Evolutionary conservation across 2,113 vertebrate species (phyloP).

Genomic region (Ptychochromis oligacanthus): DNA sequence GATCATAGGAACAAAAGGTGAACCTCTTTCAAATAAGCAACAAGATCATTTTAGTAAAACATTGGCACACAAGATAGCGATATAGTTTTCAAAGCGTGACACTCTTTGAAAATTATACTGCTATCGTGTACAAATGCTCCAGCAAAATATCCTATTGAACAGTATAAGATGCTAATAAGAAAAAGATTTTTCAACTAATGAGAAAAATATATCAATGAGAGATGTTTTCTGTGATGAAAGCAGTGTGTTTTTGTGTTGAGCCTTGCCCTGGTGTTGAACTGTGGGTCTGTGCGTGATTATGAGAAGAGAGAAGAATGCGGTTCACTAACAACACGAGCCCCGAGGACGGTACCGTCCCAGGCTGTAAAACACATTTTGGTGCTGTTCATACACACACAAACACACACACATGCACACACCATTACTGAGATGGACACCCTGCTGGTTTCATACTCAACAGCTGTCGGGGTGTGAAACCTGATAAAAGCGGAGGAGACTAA

Average conservation of each 20-base stretch:
- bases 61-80: conserved; percentile 26
- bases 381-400: conserved; percentile 21
- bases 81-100: conserved; percentile 33
- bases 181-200: conserved; percentile 51
- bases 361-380: conserved; percentile 68
- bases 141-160: conserved; percentile 1
- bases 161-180: conserved; percentile 42
- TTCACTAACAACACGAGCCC: conserved; percentile 58
- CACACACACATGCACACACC: not conserved
- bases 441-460: conserved; percentile 58
- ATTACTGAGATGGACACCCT: conserved; percentile 14
- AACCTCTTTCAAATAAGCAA: not conserved
- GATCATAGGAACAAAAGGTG: conserved; percentile 36
- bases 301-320: conserved; percentile 58
- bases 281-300: conserved; percentile 67
- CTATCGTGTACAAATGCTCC: conserved; percentile 12
- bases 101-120: conserved; percentile 25
- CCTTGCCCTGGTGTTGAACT: conserved; percentile 60
- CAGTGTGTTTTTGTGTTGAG: conserved; percentile 22
- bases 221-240: conserved; percentile 44
- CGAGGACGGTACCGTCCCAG: conserved; percentile 55
- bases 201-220: conserved; percentile 50
- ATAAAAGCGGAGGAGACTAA: conserved; percentile 49
- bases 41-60: conserved; percentile 25
- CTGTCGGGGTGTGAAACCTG: conserved; percentile 65